Percentiles rank a stretch among this genome's conserved stretches.
Evolutionary conservation across 2,113 vertebrate species (phyloP).

Genomic region (Microtus richardsoni): DNA sequence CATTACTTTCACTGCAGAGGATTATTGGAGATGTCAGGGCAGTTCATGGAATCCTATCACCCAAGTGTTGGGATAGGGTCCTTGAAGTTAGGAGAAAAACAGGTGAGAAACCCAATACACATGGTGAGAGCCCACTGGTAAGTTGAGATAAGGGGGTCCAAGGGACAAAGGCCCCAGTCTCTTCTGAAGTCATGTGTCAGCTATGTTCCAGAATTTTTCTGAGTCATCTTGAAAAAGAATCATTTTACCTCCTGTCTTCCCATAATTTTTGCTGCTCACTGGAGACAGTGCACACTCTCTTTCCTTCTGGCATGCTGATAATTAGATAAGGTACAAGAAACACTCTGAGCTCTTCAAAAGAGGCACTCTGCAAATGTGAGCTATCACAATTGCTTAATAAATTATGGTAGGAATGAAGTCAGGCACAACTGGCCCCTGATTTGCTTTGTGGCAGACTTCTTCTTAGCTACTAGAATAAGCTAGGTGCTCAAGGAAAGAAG

Average conservation of each 20-base stretch:
- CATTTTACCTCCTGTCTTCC: not conserved
- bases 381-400: constrained; percentile 45
- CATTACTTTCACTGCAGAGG: not conserved
- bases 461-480: not conserved
- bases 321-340: constrained; percentile 54
- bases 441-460: not conserved
- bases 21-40: not conserved
- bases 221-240: not conserved
- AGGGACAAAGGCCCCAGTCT: not conserved
- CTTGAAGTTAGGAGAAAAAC: not conserved
- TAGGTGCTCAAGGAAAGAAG: constrained; percentile 10
- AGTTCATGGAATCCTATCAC: not conserved
- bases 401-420: constrained; percentile 49
- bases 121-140: not conserved
- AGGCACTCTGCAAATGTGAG: constrained; percentile 41
- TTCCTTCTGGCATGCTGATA: constrained; percentile 20
- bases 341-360: constrained; percentile 22
- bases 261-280: constrained; percentile 6
- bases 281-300: not conserved
- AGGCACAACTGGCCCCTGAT: not conserved
- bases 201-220: not conserved
- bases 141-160: not conserved
- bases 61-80: not conserved
- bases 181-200: not conserved
- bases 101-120: not conserved